phyloP scores from a whole-genome alignment of 2,113 vertebrate species.

The Antennarius striatus region DNA sequence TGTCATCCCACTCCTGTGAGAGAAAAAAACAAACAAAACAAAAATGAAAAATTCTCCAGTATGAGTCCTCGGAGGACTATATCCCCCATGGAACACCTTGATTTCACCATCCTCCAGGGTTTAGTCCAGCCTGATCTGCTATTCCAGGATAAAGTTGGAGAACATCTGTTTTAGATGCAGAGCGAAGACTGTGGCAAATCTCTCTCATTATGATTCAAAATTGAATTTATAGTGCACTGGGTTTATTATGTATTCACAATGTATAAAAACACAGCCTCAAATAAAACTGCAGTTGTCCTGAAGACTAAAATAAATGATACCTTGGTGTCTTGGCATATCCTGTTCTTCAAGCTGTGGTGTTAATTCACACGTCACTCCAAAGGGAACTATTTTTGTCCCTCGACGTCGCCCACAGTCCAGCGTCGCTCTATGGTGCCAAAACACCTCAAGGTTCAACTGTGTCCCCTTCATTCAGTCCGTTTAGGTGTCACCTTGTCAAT shows the following conservation, averaged over 20 bases:
- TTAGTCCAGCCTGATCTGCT: slow-evolving; percentile 26
- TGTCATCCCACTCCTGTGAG: slow-evolving; percentile 56
- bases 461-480: too few relatives aligned
- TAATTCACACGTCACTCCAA: slow-evolving; percentile 7
- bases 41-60: background rate
- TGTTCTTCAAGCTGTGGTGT: slow-evolving; percentile 1
- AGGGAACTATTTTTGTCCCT: slow-evolving; percentile 7
- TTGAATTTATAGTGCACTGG: slow-evolving; percentile 37
- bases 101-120: slow-evolving; percentile 41
- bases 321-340: background rate
- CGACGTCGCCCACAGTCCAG: slow-evolving; percentile 6
- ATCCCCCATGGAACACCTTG: slow-evolving; percentile 41
- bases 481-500: too few relatives aligned
- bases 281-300: slow-evolving; percentile 18
- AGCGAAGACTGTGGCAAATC: slow-evolving; percentile 41
- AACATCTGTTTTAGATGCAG: slow-evolving; percentile 62
- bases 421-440: too few relatives aligned
- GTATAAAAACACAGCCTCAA: slow-evolving; percentile 28
- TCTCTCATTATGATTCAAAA: slow-evolving; percentile 44
- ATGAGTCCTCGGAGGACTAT: slow-evolving; percentile 19
- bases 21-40: background rate
- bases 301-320: background rate
- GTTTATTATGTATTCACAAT: slow-evolving; percentile 35
- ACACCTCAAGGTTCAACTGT: too few relatives aligned
- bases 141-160: slow-evolving; percentile 35